Conservation (phyloP, 1,140 invertebrate species). For the Brachionus rotundiformis region DNA sequence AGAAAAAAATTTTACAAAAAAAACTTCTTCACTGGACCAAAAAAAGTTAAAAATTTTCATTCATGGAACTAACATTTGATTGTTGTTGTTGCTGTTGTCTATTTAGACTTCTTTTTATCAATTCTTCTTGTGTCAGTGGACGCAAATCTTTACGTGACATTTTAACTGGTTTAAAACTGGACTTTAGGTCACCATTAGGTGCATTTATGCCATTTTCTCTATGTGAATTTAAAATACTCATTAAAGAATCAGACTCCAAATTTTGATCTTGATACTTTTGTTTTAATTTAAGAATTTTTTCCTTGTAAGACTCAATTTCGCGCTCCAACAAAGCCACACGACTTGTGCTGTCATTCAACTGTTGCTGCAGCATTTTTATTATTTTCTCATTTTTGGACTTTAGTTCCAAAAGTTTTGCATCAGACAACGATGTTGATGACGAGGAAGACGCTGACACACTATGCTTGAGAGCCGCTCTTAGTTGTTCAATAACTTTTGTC, state of each 20-base stretch:
- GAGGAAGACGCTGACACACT: slow-evolving; percentile 59
- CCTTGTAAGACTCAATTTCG: slow-evolving; percentile 23
- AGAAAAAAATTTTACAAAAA: neutral
- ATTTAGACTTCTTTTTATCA: slow-evolving; percentile 58
- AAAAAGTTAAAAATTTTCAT: neutral
- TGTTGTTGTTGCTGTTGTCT: slow-evolving; percentile 2
- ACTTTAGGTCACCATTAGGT: slow-evolving; percentile 32
- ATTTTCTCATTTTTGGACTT: slow-evolving; percentile 65
- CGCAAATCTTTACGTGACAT: slow-evolving; percentile 61
- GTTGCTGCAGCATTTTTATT: slow-evolving; percentile 63
- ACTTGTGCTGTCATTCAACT: slow-evolving; percentile 57
- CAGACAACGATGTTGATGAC: no score
- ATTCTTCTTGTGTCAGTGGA: slow-evolving; percentile 60
- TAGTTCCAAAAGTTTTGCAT: slow-evolving; percentile 61
- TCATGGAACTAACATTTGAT: neutral
- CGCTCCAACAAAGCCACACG: slow-evolving; percentile 52
- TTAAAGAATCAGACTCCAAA: neutral
- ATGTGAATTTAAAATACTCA: neutral
- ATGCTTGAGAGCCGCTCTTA: slow-evolving; percentile 59
- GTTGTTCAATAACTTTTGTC: slow-evolving; percentile 61
- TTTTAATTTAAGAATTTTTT: slow-evolving; percentile 48
- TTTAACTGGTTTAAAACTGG: slow-evolving; percentile 58
- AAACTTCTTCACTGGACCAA: neutral
- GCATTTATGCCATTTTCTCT: slow-evolving; percentile 12
- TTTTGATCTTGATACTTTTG: slow-evolving; percentile 7